These are phyloP conservation scores for Myotis daubentonii DNA, from an alignment of 2,797 vertebrate species.

Conservation along the genomic window DNA sequence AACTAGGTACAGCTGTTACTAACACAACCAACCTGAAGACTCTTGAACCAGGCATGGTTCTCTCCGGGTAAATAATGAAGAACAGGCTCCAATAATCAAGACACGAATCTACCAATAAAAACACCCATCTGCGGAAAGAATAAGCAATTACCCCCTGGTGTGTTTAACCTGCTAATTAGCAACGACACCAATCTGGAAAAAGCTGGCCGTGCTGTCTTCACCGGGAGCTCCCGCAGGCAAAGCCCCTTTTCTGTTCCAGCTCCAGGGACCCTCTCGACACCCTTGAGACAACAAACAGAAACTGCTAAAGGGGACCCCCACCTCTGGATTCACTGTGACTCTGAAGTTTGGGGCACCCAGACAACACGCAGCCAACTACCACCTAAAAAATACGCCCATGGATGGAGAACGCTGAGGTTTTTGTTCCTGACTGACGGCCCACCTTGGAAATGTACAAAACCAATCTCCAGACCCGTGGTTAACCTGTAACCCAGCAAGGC, in stretches of 20 bases:
- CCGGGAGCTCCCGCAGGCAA: background rate
- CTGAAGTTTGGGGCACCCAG: background rate
- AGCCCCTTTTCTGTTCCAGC: background rate
- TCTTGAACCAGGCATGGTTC: background rate
- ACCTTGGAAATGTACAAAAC: constrained; percentile 3
- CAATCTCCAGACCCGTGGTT: background rate
- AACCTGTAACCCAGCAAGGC: background rate
- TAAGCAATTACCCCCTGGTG: constrained; percentile 52
- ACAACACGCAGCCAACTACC: background rate
- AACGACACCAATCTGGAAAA: constrained; percentile 4
- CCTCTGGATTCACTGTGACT: constrained; percentile 22
- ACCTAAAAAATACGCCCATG: background rate
- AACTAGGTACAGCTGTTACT: background rate
- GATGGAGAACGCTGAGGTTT: background rate
- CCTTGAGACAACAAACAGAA: background rate
- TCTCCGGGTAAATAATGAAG: constrained; percentile 43
- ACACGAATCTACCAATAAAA: constrained; percentile 47
- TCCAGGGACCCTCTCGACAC: background rate
- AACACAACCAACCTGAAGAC: constrained; percentile 7
- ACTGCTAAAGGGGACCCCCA: background rate
- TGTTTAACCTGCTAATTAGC: constrained; percentile 58
- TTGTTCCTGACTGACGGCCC: background rate
- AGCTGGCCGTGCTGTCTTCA: background rate
- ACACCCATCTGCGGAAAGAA: constrained; percentile 56
- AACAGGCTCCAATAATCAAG: constrained; percentile 42